A percentile compares a stretch with the other conserved stretches of the same genome.
phyloP scores from a whole-genome alignment of 1,140 invertebrate genomes.

The Habropoda laboriosa region DNA sequence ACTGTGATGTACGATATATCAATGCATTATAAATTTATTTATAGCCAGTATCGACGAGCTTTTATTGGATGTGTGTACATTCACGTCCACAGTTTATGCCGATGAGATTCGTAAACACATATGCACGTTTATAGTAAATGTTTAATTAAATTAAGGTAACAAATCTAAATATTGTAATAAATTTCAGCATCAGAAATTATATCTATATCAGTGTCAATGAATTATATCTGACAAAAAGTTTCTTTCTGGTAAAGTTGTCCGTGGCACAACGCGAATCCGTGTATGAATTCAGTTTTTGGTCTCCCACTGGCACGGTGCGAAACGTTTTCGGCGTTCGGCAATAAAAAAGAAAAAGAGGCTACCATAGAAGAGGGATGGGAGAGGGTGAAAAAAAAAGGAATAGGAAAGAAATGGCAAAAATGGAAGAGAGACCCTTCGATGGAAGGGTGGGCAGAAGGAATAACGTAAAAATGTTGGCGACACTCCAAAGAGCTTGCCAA shows the following conservation, averaged over 20 bases:
- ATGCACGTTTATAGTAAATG: too few relatives aligned
- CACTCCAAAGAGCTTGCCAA: conserved; percentile 78
- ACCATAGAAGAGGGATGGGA: not conserved
- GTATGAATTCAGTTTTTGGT: not conserved
- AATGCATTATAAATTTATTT: too few relatives aligned
- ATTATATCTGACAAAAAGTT: not conserved
- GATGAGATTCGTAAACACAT: too few relatives aligned
- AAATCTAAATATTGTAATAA: too few relatives aligned
- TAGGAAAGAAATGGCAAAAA: conserved; percentile 40
- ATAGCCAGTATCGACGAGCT: too few relatives aligned
- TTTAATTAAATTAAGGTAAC: too few relatives aligned
- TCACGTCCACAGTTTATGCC: too few relatives aligned
- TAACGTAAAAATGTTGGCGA: conserved; percentile 78
- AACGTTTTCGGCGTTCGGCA: not conserved
- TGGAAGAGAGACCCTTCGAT: conserved; percentile 16
- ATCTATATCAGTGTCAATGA: too few relatives aligned
- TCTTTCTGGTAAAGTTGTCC: not conserved
- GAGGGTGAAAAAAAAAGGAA: not conserved
- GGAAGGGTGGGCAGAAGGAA: conserved; percentile 52
- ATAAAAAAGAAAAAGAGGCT: conserved; percentile 1
- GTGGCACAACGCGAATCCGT: not conserved
- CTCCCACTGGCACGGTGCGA: conserved; percentile 11
- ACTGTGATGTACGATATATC: too few relatives aligned
- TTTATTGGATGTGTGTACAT: too few relatives aligned
- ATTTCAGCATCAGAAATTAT: too few relatives aligned